A percentile compares a stretch with the other conserved stretches of the same genome.
Evolutionary conservation across 2,888 invertebrate genomes (phyloP).

Genomic region (Abrostola triplasia): DNA sequence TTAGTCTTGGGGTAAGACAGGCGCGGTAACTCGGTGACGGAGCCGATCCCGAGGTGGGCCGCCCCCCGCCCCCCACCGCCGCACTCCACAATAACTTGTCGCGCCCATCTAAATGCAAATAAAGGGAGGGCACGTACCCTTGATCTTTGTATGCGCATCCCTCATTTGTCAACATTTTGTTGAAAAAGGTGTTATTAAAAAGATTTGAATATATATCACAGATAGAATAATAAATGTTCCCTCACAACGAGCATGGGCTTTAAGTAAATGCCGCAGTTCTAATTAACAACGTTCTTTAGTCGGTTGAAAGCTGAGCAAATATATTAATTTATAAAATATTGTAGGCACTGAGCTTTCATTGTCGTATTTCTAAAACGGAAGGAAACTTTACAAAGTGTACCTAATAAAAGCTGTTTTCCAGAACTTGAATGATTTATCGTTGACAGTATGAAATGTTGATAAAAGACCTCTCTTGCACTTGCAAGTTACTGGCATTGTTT

Average conservation of each 20-base stretch:
- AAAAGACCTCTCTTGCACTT: conserved; percentile 1
- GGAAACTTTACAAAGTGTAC: conserved; percentile 1
- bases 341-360: neutral
- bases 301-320: too few species aligned
- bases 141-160: conserved; percentile 78
- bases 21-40: conserved; percentile 50
- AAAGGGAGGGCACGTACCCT: conserved; percentile 71
- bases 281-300: neutral
- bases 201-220: conserved; percentile 52
- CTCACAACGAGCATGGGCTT: conserved; percentile 15
- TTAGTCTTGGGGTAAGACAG: conserved; percentile 65
- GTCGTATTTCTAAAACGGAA: neutral
- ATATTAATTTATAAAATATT: neutral
- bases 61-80: conserved; percentile 28
- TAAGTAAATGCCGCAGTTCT: conserved; percentile 5
- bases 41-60: conserved; percentile 41
- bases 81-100: conserved; percentile 76
- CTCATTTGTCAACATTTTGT: conserved; percentile 81
- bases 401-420: neutral
- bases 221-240: conserved; percentile 39
- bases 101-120: conserved; percentile 85
- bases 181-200: conserved; percentile 61
- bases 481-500: neutral
- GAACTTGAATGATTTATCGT: conserved; percentile 1
- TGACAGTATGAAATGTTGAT: neutral